Evolutionary conservation across 2,888 invertebrate genomes (phyloP), one percentile per base, ranked within the genome.

Genomic region (Girardia tigrina): DNA sequence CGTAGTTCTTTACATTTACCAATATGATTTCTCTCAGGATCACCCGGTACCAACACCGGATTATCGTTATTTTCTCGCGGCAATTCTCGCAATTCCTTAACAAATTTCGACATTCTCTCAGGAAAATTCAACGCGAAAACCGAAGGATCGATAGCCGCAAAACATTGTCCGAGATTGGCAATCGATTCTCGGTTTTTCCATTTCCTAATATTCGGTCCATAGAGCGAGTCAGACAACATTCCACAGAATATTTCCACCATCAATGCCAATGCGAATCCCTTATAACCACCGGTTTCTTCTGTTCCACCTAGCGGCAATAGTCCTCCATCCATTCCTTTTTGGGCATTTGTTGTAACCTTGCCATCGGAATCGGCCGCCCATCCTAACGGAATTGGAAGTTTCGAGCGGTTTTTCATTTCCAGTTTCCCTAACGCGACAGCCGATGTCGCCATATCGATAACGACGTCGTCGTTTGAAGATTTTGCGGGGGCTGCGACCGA

Each of bases 391-490:
- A 94, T 87, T 0, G 88, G 85, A 77, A 89, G 88, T 0, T 88
- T 88, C 85, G 92, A 91, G 0, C 91, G 87, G 28, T 88, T 85
- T 78, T 90, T 89, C 76, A 94, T 87, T 86, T 95, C 94, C 78
- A 89, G 73, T 87, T 94, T 95, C 69, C 95, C 95, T 20, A 94
- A 87, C 1, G 94, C 92, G 0, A 92, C 94, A 0, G 91, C 89
- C 0, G 94, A 91, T 0, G 94, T 94, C 0, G 94, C 94, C 94
- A 95, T 94, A 82, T 95, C 95, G 76, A 95, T 85, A 6, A 91
- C 88, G 83, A 93, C 92, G 29, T 88, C 86, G 81, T 94, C 92
- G 0, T 87, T 88, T n/a, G 88, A 85, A 4, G 79, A 78, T 1
- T 86, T 85, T 0, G 87, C 89, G 0, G 89, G 89, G 0, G 91